Conservation (phyloP, 1,140 invertebrate species). For the Agraylea sexmaculata region DNA sequence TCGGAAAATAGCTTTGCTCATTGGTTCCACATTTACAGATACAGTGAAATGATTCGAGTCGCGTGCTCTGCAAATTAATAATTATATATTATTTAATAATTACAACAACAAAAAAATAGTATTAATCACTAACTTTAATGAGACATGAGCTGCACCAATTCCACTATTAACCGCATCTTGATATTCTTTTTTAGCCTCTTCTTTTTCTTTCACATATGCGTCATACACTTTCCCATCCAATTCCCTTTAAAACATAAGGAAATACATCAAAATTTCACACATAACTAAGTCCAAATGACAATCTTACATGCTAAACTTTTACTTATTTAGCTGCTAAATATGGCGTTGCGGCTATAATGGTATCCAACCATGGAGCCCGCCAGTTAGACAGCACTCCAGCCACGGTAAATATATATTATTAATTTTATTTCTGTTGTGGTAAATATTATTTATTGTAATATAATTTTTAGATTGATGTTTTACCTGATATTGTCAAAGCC, state of each 20-base stretch:
- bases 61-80: constrained; percentile 34
- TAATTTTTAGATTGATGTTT: constrained; percentile 63
- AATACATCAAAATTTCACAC: background rate
- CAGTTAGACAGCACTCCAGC: constrained; percentile 79
- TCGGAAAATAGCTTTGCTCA: constrained; percentile 44
- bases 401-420: constrained; percentile 43
- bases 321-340: constrained; percentile 59
- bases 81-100: background rate
- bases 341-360: constrained; percentile 67
- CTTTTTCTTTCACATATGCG: constrained; percentile 44
- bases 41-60: constrained; percentile 51
- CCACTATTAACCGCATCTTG: constrained; percentile 44
- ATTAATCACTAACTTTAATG: constrained; percentile 31
- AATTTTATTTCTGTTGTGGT: background rate
- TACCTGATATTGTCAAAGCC: constrained; percentile 69
- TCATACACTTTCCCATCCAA: constrained; percentile 38
- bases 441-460: constrained; percentile 5
- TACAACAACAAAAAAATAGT: background rate
- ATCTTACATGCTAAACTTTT: background rate
- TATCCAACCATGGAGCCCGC: constrained; percentile 86
- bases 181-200: constrained; percentile 51
- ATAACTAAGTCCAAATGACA: background rate
- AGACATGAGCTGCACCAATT: constrained; percentile 44
- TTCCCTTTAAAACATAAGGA: constrained; percentile 25
- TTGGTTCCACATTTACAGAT: constrained; percentile 45